Percentiles rank a stretch among this genome's conserved stretches.
These are phyloP conservation scores for Danaus melanippus DNA, from an alignment of 1,140 invertebrate species.

Conservation along the genomic window DNA sequence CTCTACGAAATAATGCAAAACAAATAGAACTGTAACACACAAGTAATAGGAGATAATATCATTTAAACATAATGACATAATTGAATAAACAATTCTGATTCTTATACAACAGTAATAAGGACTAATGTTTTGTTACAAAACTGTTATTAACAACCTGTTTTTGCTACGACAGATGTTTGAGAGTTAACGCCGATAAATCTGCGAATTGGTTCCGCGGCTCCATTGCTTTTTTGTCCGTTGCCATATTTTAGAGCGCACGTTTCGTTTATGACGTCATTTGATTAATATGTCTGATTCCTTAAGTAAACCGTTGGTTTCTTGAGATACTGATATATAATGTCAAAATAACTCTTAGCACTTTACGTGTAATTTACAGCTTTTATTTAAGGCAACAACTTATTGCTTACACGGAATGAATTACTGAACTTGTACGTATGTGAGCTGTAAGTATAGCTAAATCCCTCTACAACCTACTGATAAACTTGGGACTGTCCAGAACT, in stretches of 20 bases:
- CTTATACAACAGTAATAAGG: conserved; percentile 3
- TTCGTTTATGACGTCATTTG: conserved; percentile 47
- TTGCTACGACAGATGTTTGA: conserved; percentile 37
- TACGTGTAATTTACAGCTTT: not conserved
- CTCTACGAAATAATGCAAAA: no score
- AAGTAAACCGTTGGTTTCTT: not conserved
- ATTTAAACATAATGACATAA: no score
- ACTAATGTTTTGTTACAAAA: conserved; percentile 11
- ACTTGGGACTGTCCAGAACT: no score
- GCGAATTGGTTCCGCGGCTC: conserved; percentile 33
- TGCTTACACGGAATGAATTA: no score
- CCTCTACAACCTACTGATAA: no score
- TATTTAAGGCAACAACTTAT: no score
- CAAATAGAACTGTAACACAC: no score
- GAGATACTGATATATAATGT: not conserved
- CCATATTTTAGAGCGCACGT: conserved; percentile 39
- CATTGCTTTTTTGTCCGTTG: conserved; percentile 29
- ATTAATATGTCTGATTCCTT: conserved; percentile 42
- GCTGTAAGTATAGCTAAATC: no score
- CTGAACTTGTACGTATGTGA: no score
- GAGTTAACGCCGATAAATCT: conserved; percentile 37
- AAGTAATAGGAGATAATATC: not conserved
- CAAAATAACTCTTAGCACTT: conserved; percentile 1
- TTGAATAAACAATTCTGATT: no score
- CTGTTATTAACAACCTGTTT: conserved; percentile 29